Base-by-base conservation (phyloP, 2,797 vertebrate genomes). In the Crax fasciolata region DNA sequence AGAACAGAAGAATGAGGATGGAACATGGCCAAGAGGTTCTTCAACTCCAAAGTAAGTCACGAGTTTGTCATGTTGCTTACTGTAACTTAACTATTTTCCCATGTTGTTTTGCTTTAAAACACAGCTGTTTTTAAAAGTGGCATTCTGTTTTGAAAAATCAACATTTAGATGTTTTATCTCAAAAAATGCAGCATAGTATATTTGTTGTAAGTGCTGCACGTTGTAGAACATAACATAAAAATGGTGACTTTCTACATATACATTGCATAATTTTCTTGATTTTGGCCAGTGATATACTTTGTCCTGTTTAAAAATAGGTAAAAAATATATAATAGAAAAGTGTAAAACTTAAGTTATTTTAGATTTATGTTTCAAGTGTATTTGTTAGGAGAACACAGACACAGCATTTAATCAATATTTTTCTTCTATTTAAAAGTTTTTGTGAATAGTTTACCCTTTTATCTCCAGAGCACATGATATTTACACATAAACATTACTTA, bases 1-100 rank as follows among this genome's bases (percentile, higher is more conserved):
- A 98, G 99, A 99, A 97, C 99, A 99, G 98, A 99, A 99, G 98
- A 99, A 98, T 70, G 99, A 99, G 97, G 99, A 99, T 66, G 99
- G 99, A 97, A 96, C 99, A 4, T 99, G 99, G 99, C 99, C 99
- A 84, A 98, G 99, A 97, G 99, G 99, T 97, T 98, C 99, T 97
- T 98, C 99, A 76, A 95, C 98, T 97, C 98, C 98, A 93, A 99
- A 99, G 99, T 99, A 98, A 99, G 99, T 98, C 75, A 59, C 74
- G 17, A 79, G 71, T 87, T 77, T 73, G 9, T 73, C 28, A 35
- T 12, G 2, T 81, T 65, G 32, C 66, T 86, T 38, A 35, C 23
- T 61, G 4, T 38, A 52, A 20, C 39, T 66, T 71, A 74, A 41
- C 18, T 84, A 13, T 91, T 89, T 91, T 78, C 8, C 12, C 18